Base-by-base conservation (phyloP, 2,888 invertebrate genomes). In the Anorthoa munda region DNA sequence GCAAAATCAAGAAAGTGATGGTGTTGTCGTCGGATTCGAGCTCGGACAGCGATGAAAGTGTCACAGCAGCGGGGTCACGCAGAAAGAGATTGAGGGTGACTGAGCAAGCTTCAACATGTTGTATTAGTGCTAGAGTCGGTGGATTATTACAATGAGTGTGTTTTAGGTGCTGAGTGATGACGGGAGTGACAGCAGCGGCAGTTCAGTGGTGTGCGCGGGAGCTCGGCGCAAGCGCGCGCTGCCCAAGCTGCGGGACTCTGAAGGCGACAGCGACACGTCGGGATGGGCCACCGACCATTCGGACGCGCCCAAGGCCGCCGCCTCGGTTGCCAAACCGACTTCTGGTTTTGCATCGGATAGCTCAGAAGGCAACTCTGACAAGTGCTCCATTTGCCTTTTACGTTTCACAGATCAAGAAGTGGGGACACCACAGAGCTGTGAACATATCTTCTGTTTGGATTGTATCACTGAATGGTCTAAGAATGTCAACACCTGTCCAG, bases 401-500 rank as follows among this genome's bases (percentile, higher is more conserved):
- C 97, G 98, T 65, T 98, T 99, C 89, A 94, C 93, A 1, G 96
- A 97, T 50, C 98, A 99, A 93, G 97, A 98, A 94, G 97, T 99
- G 69, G 99, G 98, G 11, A 98, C 97, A 45, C 99, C 99, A 0
- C 98, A 98, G 89, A 97, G 97, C 31, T 99, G 99, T 94, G 98
- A 98, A 84, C 99, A 99, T 91, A 97, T 97, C 75, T 99, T 99
- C 93, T 99, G 99, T 92, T 97, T 98, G 55, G 98, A 98, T 85
- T 99, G 99, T 93, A 98, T 99, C 81, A 97, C 98, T 67, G 99
- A 99, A 92, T 99, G 99, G 99, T 98, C 99, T n/a, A 98, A 98
- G 97, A 99, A 98, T 96, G 98, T 99, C 59, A 99, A 99, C 91
- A 99, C 99, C 2, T 99, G 99, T 92, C 99, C 99, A 0, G 98